Percentiles rank a stretch among this genome's conserved stretches.
Conservation (phyloP, 2,797 vertebrate genomes). For the Mormyrops boulengeri region DNA sequence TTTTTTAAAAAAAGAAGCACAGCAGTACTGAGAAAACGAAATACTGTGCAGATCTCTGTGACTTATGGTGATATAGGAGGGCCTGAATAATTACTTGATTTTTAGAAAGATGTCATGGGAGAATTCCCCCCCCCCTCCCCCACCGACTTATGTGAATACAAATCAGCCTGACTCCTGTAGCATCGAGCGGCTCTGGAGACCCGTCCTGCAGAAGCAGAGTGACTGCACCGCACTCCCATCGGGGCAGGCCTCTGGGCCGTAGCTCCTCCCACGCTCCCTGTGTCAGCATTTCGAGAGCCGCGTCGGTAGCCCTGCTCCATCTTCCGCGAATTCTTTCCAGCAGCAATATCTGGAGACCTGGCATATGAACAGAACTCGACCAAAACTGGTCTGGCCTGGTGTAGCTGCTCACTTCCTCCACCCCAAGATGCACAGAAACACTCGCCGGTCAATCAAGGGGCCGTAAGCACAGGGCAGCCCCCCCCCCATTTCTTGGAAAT, state of each 20-base stretch:
- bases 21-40: background rate
- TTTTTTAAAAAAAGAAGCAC: background rate
- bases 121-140: background rate
- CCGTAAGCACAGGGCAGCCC: background rate
- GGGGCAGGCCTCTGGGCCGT: background rate
- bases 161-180: constrained; percentile 1
- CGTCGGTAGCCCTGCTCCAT: background rate
- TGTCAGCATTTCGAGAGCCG: constrained; percentile 1
- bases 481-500: background rate
- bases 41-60: background rate
- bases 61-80: background rate
- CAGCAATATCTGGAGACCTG: background rate
- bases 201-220: background rate
- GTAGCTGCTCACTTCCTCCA: background rate
- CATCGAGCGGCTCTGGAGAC: background rate
- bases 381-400: background rate
- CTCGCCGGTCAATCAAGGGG: background rate
- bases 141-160: background rate
- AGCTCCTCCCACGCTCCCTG: background rate
- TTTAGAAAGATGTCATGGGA: background rate
- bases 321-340: background rate
- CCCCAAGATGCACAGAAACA: background rate
- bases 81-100: background rate
- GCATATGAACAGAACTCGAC: background rate
- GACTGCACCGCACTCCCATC: background rate